Evolutionary conservation across 2,888 invertebrate genomes (phyloP), one percentile per base, ranked within the genome.

Genomic region (Dryobotodes eremita): DNA sequence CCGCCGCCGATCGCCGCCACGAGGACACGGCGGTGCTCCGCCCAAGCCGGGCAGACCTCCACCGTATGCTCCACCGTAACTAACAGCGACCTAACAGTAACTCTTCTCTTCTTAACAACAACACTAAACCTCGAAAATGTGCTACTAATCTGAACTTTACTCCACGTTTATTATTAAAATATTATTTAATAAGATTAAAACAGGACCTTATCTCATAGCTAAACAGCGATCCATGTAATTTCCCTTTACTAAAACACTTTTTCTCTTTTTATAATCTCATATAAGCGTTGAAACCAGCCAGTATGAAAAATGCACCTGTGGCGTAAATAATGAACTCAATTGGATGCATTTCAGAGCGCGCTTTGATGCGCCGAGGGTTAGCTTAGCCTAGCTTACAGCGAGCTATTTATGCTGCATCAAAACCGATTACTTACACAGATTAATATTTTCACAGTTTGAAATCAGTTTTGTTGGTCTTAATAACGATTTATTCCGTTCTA

Each of bases 271-370:
- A 31, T 31, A 78, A 65, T 61, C n/a, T 53, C 23, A 23, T 53
- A 36, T 8, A 36, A 78, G 36, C 73, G 31, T 53, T 61, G 57
- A 61, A 86, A 57, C 71, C 70, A 75, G 59, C 26, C 64, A 64
- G 74, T 31, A 70, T 77, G 65, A 72, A 85, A 79, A 80, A 77
- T 76, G 75, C 59, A 64, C 23, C 10, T 53, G 66, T 68, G 71
- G 71, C 62, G 74, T 86, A 68, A 80, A 83, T 75, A 80, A 75
- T n/a, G 0, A 61, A n/a, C 42, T 73, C 72, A 57, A 71, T 79
- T n/a, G 73, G 55, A 68, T 81, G 83, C 80, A 81, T 83, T 80
- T 79, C 75, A 75, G 13, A 73, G 61, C 71, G 15, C 36, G 20
- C 76, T 75, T 71, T 55, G 69, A 79, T 59, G 66, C 42, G 23